Evolutionary conservation across 2,888 invertebrate species (phyloP), one percentile per base, ranked within the genome.

Genomic region (Drosophila nigricruria): DNA sequence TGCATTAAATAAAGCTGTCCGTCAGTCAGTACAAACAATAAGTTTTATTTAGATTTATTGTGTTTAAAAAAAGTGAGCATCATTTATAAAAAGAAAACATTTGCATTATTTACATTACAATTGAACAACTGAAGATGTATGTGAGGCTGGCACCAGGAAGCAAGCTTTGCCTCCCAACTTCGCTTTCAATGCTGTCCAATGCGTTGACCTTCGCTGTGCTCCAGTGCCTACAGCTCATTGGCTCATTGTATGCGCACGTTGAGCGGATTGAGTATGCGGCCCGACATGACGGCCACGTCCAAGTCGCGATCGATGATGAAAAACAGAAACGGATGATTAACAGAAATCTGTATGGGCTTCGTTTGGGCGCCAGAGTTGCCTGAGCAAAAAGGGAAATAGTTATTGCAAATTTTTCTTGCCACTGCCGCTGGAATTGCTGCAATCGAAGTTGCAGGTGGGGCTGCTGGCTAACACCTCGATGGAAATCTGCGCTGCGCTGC

Each of bases 261-360:
- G 57, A 96, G 94, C 18, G 97, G 97, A 93, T 97, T 97, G 58
- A 96, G 95, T 92, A 97, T 95, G 91, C 97, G 96, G 71, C 97
- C 97, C 32, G 96, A 95, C 94, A 97, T 96, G 53, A 97, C 94
- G 45, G 96, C 94, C 14, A 97, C 96, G 90, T 96, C 95, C 56
- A 97, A 95, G 90, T 95, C 96, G 56, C 96, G 94, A 92, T 97
- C 97, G 93, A 97, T 95, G 79, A 97, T 96, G 92, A 97, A 97
- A 93, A 96, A 97, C 63, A 97, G 93, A 92, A 97, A 97, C 57
- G 97, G 97, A 93, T 96, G 96, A 71, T 96, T 96, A 16, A 96
- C 97, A 56, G 95, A 95, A 91, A 97, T 96, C 77, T 95, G 94
- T 58, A 96, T 95, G 14, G 96, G 95, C 59, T 91, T 91, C 71